Base-by-base conservation (phyloP, 2,113 vertebrate genomes). In the Cyprinus carpio region DNA sequence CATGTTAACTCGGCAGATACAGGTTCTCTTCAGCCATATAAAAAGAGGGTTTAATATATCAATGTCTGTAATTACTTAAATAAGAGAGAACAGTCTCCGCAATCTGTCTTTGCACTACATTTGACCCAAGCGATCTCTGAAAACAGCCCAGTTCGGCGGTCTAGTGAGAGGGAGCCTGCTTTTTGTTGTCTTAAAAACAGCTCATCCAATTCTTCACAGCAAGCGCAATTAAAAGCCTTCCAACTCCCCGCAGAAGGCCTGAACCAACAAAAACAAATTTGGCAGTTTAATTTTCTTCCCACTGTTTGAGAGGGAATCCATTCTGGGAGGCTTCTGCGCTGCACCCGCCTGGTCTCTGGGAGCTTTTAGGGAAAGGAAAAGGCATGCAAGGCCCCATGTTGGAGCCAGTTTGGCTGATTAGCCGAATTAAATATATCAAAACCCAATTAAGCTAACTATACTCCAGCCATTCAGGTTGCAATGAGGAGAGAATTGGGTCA, bases 181-280 rank as follows among this genome's bases (percentile, higher is more conserved):
- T 82, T 87, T 79, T 89, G 88, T 88, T 88, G 86, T 88, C 86
- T 86, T 89, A 89, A 90, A 92, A 93, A 91, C 91, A 93, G 90
- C 90, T 90, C 88, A 88, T 92, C 92, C 92, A 88, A 94, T 93
- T 94, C 90, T 94, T 90, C 92, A 92, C 93, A 86, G 89, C 86
- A 90, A 93, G 92, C 89, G 91, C 94, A 95, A 95, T 95, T 95
- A 95, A 95, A 95, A 94, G 93, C 92, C 49, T 91, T 88, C 87
- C 82, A 91, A 90, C 87, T 94, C 95, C 93, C 94, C 69, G 90
- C 94, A 93, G 93, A 92, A 86, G 69, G 89, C 91, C 90, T 89
- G 91, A 94, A 94, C 94, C 94, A 94, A 94, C 93, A 93, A 94
- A 95, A 94, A 95, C 93, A 94, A 94, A 95, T 95, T 94, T 94